Conservation (phyloP, 2,888 invertebrate species). For the Papilio gigon region DNA sequence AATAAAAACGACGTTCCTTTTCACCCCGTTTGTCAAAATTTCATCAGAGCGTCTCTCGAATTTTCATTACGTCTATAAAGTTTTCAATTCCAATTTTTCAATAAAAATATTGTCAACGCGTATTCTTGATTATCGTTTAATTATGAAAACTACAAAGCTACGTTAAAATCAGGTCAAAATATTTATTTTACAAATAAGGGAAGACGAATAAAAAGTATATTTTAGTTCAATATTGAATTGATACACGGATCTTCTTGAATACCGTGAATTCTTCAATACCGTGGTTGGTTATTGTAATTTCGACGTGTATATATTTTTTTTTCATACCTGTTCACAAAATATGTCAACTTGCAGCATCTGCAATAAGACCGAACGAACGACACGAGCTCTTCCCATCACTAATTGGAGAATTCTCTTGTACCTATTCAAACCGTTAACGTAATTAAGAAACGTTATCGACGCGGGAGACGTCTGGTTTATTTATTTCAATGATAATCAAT, state of each 20-base stretch:
- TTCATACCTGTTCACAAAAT: constrained; percentile 1
- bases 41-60: too few species aligned
- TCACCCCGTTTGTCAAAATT: too few species aligned
- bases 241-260: background rate
- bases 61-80: background rate
- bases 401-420: constrained; percentile 26
- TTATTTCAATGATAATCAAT: constrained; percentile 22
- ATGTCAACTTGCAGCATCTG: background rate
- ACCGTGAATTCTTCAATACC: too few species aligned
- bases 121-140: background rate
- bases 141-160: background rate
- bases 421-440: constrained; percentile 18
- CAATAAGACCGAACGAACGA: constrained; percentile 25
- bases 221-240: background rate
- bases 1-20: too few species aligned
- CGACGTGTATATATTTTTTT: background rate
- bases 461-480: constrained; percentile 3
- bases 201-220: background rate
- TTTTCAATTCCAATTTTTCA: background rate
- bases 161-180: background rate
- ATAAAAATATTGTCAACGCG: background rate
- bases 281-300: background rate
- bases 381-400: constrained; percentile 23
- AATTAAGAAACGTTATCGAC: constrained; percentile 30
- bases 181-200: background rate